These are phyloP conservation scores for Callospermophilus lateralis DNA, from an alignment of 2,113 vertebrate genomes.

Conservation along the genomic window DNA sequence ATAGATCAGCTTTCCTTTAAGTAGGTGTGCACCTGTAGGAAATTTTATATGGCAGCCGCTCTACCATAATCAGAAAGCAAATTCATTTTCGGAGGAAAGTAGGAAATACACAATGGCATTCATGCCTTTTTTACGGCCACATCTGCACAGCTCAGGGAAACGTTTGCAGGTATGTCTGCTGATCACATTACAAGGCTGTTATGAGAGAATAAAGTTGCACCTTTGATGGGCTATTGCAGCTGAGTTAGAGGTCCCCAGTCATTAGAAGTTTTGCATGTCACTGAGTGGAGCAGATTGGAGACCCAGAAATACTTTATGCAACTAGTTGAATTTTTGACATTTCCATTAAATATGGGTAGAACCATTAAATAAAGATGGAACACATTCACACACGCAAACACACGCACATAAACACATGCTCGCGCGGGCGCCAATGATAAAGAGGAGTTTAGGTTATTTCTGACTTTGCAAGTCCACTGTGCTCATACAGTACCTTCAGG, in stretches of 20 bases:
- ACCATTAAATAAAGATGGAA: constrained; percentile 73
- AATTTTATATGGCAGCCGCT: constrained; percentile 46
- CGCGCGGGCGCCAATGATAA: constrained; percentile 68
- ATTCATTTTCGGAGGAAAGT: constrained; percentile 82
- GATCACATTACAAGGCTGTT: constrained; percentile 86
- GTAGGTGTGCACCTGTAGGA: constrained; percentile 71
- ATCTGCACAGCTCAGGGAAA: constrained; percentile 87
- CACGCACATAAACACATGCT: background rate
- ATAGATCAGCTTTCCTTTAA: constrained; percentile 62
- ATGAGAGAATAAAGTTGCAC: constrained; percentile 83
- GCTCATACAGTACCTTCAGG: constrained; percentile 83
- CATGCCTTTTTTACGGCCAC: constrained; percentile 87
- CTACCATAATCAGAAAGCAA: constrained; percentile 69
- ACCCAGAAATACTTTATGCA: constrained; percentile 68
- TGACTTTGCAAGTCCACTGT: constrained; percentile 82
- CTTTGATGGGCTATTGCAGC: constrained; percentile 83
- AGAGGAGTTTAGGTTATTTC: constrained; percentile 74
- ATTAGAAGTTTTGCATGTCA: constrained; percentile 84
- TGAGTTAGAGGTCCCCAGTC: constrained; percentile 84
- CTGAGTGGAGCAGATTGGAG: constrained; percentile 79
- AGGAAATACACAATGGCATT: constrained; percentile 76
- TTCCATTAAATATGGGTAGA: constrained; percentile 65
- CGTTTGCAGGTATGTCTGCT: constrained; percentile 83
- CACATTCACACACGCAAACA: background rate
- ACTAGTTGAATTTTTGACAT: constrained; percentile 56